These are phyloP conservation scores for Rhinogobio ventralis DNA, from an alignment of 2,797 vertebrate genomes.

Conservation along the genomic window DNA sequence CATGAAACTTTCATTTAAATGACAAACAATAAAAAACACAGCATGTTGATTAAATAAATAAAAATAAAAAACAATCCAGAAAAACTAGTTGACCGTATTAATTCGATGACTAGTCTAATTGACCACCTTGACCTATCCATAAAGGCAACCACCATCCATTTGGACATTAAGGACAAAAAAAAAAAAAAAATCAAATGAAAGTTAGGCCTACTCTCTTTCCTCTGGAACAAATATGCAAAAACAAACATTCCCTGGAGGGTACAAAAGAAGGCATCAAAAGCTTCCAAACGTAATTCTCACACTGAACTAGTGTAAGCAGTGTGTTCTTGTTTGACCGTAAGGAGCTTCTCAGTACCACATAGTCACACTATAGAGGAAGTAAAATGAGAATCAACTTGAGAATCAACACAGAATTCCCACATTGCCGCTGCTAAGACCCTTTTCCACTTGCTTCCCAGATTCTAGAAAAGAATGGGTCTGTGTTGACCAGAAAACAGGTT, in stretches of 20 bases:
- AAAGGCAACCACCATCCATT: neutral
- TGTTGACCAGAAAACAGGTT: constrained; percentile 76
- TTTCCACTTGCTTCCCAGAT: constrained; percentile 70
- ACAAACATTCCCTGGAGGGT: neutral
- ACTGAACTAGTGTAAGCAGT: neutral
- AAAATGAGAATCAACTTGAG: constrained; percentile 64
- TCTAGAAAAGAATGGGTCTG: constrained; percentile 68
- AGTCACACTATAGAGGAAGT: constrained; percentile 47
- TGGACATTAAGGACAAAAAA: neutral
- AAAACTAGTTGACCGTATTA: neutral
- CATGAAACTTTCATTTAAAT: neutral
- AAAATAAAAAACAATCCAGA: neutral
- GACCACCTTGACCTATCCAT: neutral
- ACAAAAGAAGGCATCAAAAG: constrained; percentile 1
- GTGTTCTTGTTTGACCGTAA: neutral
- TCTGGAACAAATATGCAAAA: neutral
- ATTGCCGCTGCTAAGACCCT: constrained; percentile 62
- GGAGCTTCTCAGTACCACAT: constrained; percentile 12
- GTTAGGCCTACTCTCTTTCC: neutral
- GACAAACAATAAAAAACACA: neutral
- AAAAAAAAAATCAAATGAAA: neutral
- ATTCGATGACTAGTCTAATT: neutral
- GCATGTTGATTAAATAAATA: neutral
- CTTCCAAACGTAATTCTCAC: constrained; percentile 46
- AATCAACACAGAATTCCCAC: constrained; percentile 55